Conservation (phyloP, 2,888 invertebrate genomes). For the Beris chalybata region DNA sequence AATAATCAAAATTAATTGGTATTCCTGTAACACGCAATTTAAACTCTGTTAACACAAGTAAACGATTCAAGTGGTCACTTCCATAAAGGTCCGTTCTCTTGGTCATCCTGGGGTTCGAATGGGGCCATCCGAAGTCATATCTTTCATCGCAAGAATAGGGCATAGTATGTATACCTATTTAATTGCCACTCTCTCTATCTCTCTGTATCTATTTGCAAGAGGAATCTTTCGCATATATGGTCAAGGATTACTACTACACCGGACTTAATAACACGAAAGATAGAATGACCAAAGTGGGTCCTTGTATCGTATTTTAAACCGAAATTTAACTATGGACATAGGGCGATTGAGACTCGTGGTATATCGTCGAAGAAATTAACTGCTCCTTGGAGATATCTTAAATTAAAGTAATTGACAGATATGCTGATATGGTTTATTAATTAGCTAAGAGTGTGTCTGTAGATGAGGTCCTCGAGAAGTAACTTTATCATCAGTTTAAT, state of each 20-base stretch:
- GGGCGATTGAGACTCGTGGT: conserved; percentile 14
- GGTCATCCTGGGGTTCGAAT: background rate
- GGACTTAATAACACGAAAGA: conserved; percentile 14
- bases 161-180: conserved; percentile 29
- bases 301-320: conserved; percentile 23
- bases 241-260: background rate
- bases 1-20: conserved; percentile 42
- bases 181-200: conserved; percentile 30
- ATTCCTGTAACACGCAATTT: conserved; percentile 42
- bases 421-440: conserved; percentile 40
- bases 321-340: conserved; percentile 4
- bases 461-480: background rate
- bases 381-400: conserved; percentile 40
- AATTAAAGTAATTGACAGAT: conserved; percentile 41
- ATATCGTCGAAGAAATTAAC: conserved; percentile 34
- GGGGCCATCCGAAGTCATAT: conserved; percentile 7
- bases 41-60: conserved; percentile 41
- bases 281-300: background rate
- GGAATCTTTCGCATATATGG: conserved; percentile 10
- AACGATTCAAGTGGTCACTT: conserved; percentile 39
- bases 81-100: conserved; percentile 32
- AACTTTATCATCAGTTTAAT: background rate
- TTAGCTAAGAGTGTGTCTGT: conserved; percentile 33
- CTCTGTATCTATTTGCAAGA: conserved; percentile 5
- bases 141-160: conserved; percentile 17